Evolutionary conservation across 2,888 invertebrate genomes (phyloP).

Genomic region (Eupelmus urozonus): DNA sequence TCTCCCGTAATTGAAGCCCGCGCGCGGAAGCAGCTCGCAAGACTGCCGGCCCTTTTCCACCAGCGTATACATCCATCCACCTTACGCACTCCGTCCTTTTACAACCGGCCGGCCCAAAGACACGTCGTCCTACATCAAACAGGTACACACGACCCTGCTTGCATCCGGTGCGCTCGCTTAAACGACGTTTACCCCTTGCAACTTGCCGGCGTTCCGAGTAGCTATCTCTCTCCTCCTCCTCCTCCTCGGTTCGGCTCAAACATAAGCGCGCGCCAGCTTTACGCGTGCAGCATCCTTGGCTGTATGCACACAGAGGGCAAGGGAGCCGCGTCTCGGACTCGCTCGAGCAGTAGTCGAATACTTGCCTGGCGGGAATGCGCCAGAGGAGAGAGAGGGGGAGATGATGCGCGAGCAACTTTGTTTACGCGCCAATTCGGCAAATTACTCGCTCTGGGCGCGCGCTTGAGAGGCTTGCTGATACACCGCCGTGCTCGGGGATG

Average conservation of each 20-base stretch:
- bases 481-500: too few species aligned
- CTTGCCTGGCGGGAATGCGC: constrained; percentile 4
- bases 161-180: too few species aligned
- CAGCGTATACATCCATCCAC: too few species aligned
- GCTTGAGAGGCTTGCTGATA: background rate
- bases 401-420: constrained; percentile 20
- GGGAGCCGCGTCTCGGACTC: too few species aligned
- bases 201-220: constrained; percentile 44
- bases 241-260: background rate
- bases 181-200: constrained; percentile 52
- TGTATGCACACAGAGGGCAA: background rate
- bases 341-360: background rate
- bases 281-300: background rate
- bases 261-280: background rate
- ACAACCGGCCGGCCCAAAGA: too few species aligned
- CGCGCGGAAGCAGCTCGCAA: background rate
- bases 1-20: background rate
- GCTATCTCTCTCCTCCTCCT: background rate
- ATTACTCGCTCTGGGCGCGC: constrained; percentile 15
- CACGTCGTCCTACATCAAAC: too few species aligned
- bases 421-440: constrained; percentile 50
- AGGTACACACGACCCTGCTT: too few species aligned
- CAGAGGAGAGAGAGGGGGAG: background rate
- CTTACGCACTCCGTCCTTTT: background rate
- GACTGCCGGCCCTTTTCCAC: too few species aligned